Evolutionary conservation across 2,113 vertebrate species (phyloP).

Genomic region (Pangasianodon hypophthalmus): DNA sequence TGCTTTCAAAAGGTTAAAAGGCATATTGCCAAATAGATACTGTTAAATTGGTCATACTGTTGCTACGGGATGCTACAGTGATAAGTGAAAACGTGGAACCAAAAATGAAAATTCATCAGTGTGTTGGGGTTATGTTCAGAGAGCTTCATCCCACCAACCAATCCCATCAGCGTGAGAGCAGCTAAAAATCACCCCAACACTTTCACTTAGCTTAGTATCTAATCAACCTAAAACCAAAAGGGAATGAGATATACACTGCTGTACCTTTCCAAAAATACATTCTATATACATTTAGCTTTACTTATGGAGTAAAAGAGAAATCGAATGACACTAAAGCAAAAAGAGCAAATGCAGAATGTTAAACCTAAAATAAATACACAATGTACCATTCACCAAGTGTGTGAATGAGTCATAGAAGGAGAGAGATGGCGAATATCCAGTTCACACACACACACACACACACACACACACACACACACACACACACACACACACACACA

Average conservation of each 20-base stretch:
- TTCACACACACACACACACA: constrained; percentile 31
- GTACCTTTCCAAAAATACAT: constrained; percentile 54
- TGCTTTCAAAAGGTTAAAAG: neutral
- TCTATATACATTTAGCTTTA: constrained; percentile 59
- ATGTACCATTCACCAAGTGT: constrained; percentile 24
- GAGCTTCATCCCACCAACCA: neutral
- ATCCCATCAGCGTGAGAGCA: neutral
- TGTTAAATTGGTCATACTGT: constrained; percentile 10
- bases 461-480: constrained; percentile 27
- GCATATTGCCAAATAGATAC: constrained; percentile 3
- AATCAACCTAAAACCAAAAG: constrained; percentile 37
- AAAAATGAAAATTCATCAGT: neutral
- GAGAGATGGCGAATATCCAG: constrained; percentile 31
- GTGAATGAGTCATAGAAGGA: neutral
- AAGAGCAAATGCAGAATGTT: constrained; percentile 46
- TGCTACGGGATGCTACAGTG: constrained; percentile 38
- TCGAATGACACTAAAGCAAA: constrained; percentile 47
- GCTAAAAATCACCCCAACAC: constrained; percentile 18
- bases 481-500: neutral
- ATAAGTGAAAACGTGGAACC: constrained; percentile 27
- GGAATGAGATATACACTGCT: constrained; percentile 51
- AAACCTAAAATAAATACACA: constrained; percentile 45
- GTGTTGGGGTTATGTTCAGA: neutral
- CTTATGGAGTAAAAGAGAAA: constrained; percentile 46
- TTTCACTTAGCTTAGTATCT: constrained; percentile 49